Base-by-base conservation (phyloP, 1,140 invertebrate species). In the Subanguina moxae region DNA sequence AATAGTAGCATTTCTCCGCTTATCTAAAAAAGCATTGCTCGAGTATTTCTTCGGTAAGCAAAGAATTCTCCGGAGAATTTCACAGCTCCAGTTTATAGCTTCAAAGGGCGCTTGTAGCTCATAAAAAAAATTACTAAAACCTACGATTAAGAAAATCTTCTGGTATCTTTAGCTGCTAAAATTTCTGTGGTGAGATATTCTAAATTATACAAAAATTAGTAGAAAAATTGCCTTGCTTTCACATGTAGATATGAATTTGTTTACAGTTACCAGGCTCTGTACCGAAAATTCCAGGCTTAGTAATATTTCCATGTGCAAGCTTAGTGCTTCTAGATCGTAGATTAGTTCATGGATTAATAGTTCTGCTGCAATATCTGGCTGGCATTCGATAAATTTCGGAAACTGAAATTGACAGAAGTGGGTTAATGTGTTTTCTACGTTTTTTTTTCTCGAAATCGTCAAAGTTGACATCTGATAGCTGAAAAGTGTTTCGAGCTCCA, bases 341-440 rank as follows among this genome's bases (percentile, higher is more conserved):
- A 68, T 19, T 19, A 66, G 68, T 28, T 46, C 59, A 3, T 73
- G 61, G 3, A 70, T 7, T 9, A 70, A 30, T 13, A 74, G n/a
- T 56, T 70, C 68, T n/a, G 68, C 70, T 17, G 68, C 68, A 17
- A 70, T 43, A 38, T 70, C 68, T n/a, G 68, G 68, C n/a, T 70
- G 71, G 5, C 17, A 21, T 45, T 70, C 68, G 32, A 70, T 52
- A 19, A 70, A 46, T 67, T 65, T 67, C 9, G 28, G 19, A 25
- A 70, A 70, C 25, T 70, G 45, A 64, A 64, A 64, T n/a, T 59
- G n/a, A n/a, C n/a, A n/a, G n/a, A n/a, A n/a, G n/a, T n/a, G n/a
- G n/a, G n/a, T n/a, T n/a, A n/a, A n/a, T n/a, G n/a, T n/a, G n/a
- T n/a, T n/a, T n/a, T n/a, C n/a, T n/a, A n/a, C n/a, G n/a, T n/a